Base-by-base conservation (phyloP, 2,113 vertebrate species). In the Strigops habroptila region DNA sequence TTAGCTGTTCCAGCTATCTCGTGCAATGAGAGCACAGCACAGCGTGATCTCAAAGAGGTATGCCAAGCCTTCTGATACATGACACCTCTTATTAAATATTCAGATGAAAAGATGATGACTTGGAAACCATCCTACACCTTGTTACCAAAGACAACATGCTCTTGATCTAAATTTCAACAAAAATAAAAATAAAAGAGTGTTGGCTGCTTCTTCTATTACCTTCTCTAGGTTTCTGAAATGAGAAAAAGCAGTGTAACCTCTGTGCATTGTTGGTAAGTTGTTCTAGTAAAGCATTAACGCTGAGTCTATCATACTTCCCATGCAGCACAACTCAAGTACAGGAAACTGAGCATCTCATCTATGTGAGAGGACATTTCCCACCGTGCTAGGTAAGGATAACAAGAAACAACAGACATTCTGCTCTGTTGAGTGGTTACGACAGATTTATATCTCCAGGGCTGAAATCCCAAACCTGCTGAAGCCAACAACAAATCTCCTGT, bases 1-100 rank as follows among this genome's bases (percentile, higher is more conserved):
- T 48, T 75, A 67, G 46, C 35, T 70, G 27, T 48, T 88, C 37
- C 57, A 86, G 48, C 49, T 74, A 27, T 27, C 51, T 67, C 70
- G 49, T 75, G 46, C 67, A 87, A 30, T 14, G 39, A 87, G 23
- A 79, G 25, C 55, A 69, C 9, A 18, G 7, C 51, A 48, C 55
- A 93, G 63, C 4, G 1, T 5, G 53, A 57, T 15, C 55, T 57
- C 62, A 52, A 41, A 70, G 55, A 81, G 24, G 3, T 18, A 9
- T 19, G 35, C 55, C 64, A 86, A 71, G 37, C 37, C 59, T 64
- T 73, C 62, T 46, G 76, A 81, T n/a, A 91, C 0, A 3, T 5
- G 8, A 97, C 77, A 81, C 12, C 7, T 69, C 60, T 39, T 28
- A 77, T 64, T 93, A 95, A 89, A 96, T 31, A 93, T 49, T 90